Evolutionary conservation across 2,113 vertebrate genomes (phyloP).

Genomic region (Serinus canaria): DNA sequence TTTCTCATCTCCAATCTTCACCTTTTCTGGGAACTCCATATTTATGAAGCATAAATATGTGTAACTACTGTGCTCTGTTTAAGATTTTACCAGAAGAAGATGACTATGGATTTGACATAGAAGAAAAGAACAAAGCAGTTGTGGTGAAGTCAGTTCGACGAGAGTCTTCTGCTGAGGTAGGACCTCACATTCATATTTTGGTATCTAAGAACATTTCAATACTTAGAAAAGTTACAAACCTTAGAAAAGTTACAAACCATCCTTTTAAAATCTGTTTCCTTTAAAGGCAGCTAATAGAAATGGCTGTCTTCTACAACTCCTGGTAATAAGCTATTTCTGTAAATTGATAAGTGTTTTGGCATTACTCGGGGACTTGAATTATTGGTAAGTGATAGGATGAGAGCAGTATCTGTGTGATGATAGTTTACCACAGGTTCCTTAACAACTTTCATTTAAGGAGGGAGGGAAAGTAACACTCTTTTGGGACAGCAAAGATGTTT

Average conservation of each 20-base stretch:
- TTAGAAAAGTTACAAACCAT: neutral
- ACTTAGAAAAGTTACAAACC: neutral
- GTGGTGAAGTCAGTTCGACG: constrained; percentile 91
- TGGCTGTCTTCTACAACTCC: neutral
- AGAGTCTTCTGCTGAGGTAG: constrained; percentile 94
- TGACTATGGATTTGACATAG: constrained; percentile 95
- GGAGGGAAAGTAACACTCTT: neutral
- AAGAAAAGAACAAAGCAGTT: constrained; percentile 94
- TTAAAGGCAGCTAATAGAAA: neutral
- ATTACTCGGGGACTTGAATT: neutral
- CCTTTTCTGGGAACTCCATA: neutral
- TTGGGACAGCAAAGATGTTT: neutral
- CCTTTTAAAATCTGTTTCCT: neutral
- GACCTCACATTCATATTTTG: neutral
- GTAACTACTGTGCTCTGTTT: neutral
- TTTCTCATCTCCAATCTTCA: neutral
- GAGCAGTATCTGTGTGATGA: neutral
- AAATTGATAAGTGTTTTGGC: neutral
- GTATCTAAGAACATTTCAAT: neutral
- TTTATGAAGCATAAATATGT: neutral
- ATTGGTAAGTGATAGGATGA: neutral
- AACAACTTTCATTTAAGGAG: neutral
- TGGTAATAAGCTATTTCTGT: neutral
- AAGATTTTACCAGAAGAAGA: constrained; percentile 95
- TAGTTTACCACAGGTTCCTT: neutral